Percentiles rank a stretch among this genome's conserved stretches.
These are phyloP conservation scores for Halyomorpha halys DNA, from an alignment of 1,140 invertebrate genomes.

Conservation along the genomic window DNA sequence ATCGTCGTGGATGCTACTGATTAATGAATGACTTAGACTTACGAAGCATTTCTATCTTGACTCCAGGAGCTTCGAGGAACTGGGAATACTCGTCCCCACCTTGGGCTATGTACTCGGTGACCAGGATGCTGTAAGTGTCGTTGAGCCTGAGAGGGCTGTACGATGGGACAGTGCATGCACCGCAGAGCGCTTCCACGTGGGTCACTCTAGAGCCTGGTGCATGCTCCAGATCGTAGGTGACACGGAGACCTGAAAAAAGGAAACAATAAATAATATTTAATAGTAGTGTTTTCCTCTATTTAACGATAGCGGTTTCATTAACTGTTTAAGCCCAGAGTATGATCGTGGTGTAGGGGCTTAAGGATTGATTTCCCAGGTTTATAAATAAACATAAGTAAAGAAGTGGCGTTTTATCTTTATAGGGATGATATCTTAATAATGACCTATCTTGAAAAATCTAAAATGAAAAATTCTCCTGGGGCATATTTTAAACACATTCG, in stretches of 20 bases:
- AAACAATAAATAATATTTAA: background rate
- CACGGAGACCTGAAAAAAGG: background rate
- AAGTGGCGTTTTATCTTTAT: too few species aligned
- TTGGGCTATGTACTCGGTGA: slow-evolving; percentile 40
- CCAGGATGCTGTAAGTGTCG: slow-evolving; percentile 40
- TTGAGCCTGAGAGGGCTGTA: slow-evolving; percentile 35
- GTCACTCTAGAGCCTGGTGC: slow-evolving; percentile 39
- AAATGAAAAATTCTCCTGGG: too few species aligned
- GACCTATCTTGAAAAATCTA: too few species aligned
- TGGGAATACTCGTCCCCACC: slow-evolving; percentile 44
- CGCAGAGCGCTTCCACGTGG: slow-evolving; percentile 40
- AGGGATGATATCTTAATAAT: too few species aligned
- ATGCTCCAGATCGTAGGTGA: background rate
- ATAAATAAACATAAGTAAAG: too few species aligned
- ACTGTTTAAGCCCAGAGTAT: too few species aligned
- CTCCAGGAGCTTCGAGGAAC: background rate
- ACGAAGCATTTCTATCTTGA: background rate
- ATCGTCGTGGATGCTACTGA: too few species aligned
- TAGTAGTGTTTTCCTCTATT: too few species aligned
- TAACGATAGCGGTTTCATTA: too few species aligned
- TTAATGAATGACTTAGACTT: background rate
- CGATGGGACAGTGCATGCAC: slow-evolving; percentile 40
- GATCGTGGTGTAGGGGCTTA: too few species aligned
- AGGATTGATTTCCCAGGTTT: too few species aligned
- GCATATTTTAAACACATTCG: too few species aligned